A percentile compares a stretch with the other conserved stretches of the same genome.
Conservation (phyloP, 1,140 invertebrate genomes). For the Scylla paramamosain region DNA sequence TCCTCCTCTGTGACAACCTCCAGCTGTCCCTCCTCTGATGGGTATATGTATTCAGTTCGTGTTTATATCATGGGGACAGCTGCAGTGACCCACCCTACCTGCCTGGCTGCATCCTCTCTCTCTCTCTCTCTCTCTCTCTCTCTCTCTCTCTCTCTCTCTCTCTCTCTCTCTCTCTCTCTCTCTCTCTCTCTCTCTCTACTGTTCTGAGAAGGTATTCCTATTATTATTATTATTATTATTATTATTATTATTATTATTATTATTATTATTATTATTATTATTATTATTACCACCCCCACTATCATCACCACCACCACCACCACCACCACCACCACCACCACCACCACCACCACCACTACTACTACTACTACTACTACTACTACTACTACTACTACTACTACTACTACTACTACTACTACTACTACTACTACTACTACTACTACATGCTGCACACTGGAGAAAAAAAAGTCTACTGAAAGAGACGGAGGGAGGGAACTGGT, state of each 20-base stretch:
- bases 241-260: no score
- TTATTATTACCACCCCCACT: neutral
- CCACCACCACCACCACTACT: neutral
- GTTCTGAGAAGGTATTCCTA: no score
- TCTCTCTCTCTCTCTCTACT: no score
- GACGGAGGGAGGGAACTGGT: no score
- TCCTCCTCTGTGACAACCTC: neutral
- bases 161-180: no score
- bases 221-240: no score
- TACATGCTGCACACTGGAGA: neutral
- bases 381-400: neutral
- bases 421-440: constrained; percentile 6
- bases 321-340: neutral
- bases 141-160: no score
- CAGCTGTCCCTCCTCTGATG: neutral
- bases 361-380: neutral
- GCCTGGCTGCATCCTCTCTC: neutral
- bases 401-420: neutral
- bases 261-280: no score
- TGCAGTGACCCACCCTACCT: neutral
- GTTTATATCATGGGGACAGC: neutral
- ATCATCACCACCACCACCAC: neutral
- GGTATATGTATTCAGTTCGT: neutral
- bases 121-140: no score
- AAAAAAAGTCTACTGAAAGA: no score